phyloP scores from a whole-genome alignment of 2,797 vertebrate species.

The Labroides dimidiatus region DNA sequence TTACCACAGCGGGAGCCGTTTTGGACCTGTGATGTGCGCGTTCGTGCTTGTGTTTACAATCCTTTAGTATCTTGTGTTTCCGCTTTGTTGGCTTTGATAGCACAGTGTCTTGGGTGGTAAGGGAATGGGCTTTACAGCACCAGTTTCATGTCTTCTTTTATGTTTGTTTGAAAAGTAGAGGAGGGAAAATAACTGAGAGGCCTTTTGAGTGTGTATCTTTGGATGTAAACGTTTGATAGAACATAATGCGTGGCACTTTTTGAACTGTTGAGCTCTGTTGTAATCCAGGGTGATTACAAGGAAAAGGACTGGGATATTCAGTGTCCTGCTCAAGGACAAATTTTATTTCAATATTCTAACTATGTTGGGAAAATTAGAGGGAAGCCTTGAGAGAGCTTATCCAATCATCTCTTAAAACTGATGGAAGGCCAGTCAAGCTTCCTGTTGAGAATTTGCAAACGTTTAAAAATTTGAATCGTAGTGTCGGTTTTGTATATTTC shows the following conservation, averaged over 20 bases:
- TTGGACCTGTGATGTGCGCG: slow-evolving; percentile 50
- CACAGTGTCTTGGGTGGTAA: slow-evolving; percentile 48
- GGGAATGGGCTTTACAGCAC: slow-evolving; percentile 62
- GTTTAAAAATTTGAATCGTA: no score
- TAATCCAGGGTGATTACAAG: slow-evolving; percentile 42
- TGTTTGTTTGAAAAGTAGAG: slow-evolving; percentile 60
- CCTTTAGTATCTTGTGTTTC: slow-evolving; percentile 76
- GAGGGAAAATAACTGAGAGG: slow-evolving; percentile 51
- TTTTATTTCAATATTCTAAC: slow-evolving; percentile 7
- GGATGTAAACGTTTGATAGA: slow-evolving; percentile 50
- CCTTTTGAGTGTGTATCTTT: slow-evolving; percentile 45
- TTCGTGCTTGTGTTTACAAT: slow-evolving; percentile 61
- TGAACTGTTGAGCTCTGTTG: slow-evolving; percentile 38
- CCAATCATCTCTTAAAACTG: background rate
- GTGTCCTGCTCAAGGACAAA: slow-evolving; percentile 47
- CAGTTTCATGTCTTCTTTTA: slow-evolving; percentile 61
- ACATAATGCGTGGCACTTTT: slow-evolving; percentile 1
- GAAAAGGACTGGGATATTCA: slow-evolving; percentile 10
- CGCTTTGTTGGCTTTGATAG: slow-evolving; percentile 73
- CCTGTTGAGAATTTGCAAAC: background rate
- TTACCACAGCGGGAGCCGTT: slow-evolving; percentile 32
- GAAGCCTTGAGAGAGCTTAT: background rate
- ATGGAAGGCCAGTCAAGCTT: background rate
- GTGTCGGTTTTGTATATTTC: background rate
- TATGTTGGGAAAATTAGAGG: background rate